Evolutionary conservation across 2,888 invertebrate species (phyloP).

Genomic region (Sinopyrophorus schimmeli): DNA sequence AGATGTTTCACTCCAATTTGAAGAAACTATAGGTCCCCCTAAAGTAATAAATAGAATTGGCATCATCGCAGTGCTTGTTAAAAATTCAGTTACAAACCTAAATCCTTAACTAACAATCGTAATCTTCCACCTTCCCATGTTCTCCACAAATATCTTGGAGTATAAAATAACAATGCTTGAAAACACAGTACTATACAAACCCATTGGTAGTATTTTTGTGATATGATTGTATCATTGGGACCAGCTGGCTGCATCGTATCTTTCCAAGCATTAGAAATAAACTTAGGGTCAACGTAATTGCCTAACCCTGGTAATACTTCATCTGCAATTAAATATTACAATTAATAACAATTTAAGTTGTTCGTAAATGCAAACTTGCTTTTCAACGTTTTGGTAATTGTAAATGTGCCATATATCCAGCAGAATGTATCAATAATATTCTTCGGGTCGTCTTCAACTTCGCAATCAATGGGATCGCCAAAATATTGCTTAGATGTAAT

Average conservation of each 20-base stretch:
- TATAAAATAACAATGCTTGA: slow-evolving; percentile 70
- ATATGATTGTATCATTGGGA: slow-evolving; percentile 57
- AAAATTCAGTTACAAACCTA: slow-evolving; percentile 51
- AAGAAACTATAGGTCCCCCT: slow-evolving; percentile 62
- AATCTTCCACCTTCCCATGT: slow-evolving; percentile 70
- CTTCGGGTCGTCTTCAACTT: slow-evolving; percentile 60
- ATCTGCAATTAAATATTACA: slow-evolving; percentile 28
- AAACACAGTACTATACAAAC: slow-evolving; percentile 69
- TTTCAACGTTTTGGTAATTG: slow-evolving; percentile 56
- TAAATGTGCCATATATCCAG: slow-evolving; percentile 78
- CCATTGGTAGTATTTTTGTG: slow-evolving; percentile 73
- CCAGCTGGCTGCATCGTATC: slow-evolving; percentile 8
- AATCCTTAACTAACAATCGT: slow-evolving; percentile 62
- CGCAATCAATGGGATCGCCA: slow-evolving; percentile 82
- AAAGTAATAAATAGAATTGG: slow-evolving; percentile 29
- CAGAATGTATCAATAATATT: slow-evolving; percentile 75
- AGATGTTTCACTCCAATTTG: slow-evolving; percentile 61
- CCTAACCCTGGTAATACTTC: slow-evolving; percentile 55
- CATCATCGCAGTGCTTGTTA: neutral
- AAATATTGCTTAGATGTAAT: slow-evolving; percentile 83
- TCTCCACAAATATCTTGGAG: slow-evolving; percentile 73
- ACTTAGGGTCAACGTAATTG: slow-evolving; percentile 52
- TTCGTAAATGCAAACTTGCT: slow-evolving; percentile 44
- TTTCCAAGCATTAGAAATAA: slow-evolving; percentile 39
- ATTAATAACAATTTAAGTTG: slow-evolving; percentile 1